Evolutionary conservation across 2,888 invertebrate species (phyloP), one percentile per base, ranked within the genome.

Genomic region (Tortricodes alternella): DNA sequence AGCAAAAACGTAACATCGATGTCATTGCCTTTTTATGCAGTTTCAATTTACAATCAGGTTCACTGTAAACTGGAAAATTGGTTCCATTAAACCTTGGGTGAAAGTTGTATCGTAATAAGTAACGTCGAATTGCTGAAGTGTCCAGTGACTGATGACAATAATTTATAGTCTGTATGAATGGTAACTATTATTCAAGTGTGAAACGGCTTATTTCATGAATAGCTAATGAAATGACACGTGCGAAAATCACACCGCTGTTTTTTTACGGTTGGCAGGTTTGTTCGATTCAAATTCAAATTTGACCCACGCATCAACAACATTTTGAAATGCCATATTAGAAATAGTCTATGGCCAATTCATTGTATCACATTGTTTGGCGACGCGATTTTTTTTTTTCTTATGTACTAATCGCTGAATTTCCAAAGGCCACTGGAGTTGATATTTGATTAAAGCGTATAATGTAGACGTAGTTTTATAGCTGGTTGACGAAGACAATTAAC

Each of bases 81-180:
- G 73, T 80, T 83, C 71, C 79, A 73, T 72, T 80, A 76, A 80
- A 81, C 80, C 73, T 66, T 62, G 57, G 65, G 76, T 65, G 77
- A 76, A 77, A 76, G 72, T 66, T 46, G 37, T 29, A 53, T 37
- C 39, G 16, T n/a, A 16, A 44, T 44, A 29, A 44, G 27, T 27
- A 18, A 29, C 29, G n/a, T 18, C 27, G 24, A 15, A 24, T 23
- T 41, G 4, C 15, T 41, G 41, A 19, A 35, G 8, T 35, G 49
- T 37, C 49, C 15, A 43, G 19, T 38, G 38, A 44, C 35, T 15
- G 29, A 23, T 38, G 39, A 24, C 18, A 34, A 18, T 41, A 15
- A 52, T 53, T 24, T 46, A 21, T 6, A 16, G 13, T 8, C 46
- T 34, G 18, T 15, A 13, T 34, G 0, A 8, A 34, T n/a, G n/a